These are phyloP conservation scores for Irena cyanogastra DNA, from an alignment of 2,113 vertebrate genomes.

Conservation along the genomic window DNA sequence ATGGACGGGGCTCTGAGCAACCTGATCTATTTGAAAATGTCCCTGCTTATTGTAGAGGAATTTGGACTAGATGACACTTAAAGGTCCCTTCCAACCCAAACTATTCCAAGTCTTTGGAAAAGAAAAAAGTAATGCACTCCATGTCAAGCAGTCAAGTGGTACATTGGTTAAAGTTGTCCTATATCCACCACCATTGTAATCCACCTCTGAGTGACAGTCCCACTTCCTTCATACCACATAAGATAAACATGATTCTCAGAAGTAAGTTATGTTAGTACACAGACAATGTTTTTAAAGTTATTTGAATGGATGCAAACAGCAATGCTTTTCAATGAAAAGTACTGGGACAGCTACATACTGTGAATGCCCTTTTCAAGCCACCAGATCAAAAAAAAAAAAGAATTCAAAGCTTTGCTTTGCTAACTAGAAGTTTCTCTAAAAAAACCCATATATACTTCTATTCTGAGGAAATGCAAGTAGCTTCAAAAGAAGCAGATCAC, in stretches of 20 bases:
- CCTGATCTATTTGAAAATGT: background rate
- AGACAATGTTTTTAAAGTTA: background rate
- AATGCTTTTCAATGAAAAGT: background rate
- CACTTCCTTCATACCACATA: background rate
- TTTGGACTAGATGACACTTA: background rate
- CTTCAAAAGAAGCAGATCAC: background rate
- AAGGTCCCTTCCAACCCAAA: background rate
- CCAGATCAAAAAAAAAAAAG: background rate
- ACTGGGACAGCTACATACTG: background rate
- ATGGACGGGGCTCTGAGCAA: background rate
- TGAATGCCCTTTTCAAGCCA: background rate
- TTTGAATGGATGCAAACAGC: background rate
- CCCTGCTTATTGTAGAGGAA: background rate
- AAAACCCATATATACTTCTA: background rate
- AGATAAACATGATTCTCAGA: background rate
- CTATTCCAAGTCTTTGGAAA: background rate
- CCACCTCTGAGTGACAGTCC: background rate
- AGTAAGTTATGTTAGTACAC: background rate
- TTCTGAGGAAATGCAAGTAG: background rate
- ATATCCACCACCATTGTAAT: background rate
- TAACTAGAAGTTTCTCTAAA: background rate
- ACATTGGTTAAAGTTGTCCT: background rate
- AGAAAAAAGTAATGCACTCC: background rate
- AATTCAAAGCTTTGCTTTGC: background rate
- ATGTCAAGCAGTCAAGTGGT: background rate